Base-by-base conservation (phyloP, 2,888 invertebrate species). In the Adelphocoris suturalis region DNA sequence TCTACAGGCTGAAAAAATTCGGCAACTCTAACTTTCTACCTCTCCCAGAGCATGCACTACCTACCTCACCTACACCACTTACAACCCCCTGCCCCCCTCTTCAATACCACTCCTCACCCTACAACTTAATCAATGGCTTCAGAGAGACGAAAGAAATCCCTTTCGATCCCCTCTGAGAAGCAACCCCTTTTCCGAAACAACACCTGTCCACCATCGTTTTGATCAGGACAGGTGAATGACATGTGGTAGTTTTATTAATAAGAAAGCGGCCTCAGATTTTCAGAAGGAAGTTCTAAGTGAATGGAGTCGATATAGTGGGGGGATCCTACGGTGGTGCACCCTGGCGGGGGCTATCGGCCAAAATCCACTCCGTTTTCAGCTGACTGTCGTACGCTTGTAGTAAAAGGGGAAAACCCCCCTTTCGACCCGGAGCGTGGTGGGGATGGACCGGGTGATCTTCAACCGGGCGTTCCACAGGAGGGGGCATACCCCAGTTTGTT, bases 291-390 rank as follows among this genome's bases (percentile, higher is more conserved):
- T 19, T 23, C 19, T 19, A 12, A 61, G 85, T 61, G 85, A 61
- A 61, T 57, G 57, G 61, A 85, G 85, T 28, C 61, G 23, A 82
- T 52, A 48, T 48, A 46, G 81, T 47, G 52, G 48, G 52, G 84
- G 55, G 85, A 61, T 7, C 23, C 61, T 52, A 61, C 85, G 90
- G 93, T 93, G 9, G 94, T 57, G 0, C 93, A 90, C 0, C 93
- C 92, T 37, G 92, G 92, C n/a, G 92, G 81, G 0, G 94, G 93
- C 86, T 91, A 90, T 86, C 92, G 91, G 92, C 92, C 82, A 4
- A 48, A 89, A 47, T 91, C 92, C 91, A 91, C 91, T 91, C 91
- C 90, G 82, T 91, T 90, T 91, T 91, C 92, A 92, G 92, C 92
- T 92, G 92, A 92, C 91, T 92, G 57, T 61, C 89, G 89, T 89